Base-by-base conservation (phyloP, 2,888 invertebrate species). In the Pseudococcus jackbeardsleyi region DNA sequence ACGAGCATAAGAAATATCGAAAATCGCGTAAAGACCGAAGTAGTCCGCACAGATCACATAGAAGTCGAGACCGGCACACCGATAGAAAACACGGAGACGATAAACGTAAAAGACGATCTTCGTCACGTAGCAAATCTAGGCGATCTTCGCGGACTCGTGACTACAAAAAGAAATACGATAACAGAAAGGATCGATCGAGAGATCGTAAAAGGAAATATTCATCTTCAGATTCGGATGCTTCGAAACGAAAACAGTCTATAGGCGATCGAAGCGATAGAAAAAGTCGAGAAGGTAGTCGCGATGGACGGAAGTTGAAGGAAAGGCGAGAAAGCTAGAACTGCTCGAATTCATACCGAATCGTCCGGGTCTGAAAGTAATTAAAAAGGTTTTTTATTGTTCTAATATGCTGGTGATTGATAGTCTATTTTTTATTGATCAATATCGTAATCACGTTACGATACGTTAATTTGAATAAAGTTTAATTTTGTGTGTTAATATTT, bases 1-100 rank as follows among this genome's bases (percentile, higher is more conserved):
- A 50, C 54, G 88, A 79, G 33, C 88, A 88, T 54, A 88, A 79
- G 42, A 88, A 88, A 42, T 88, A 88, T 42, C 88, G 88, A 39
- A 50, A 77, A 17, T 79, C 79, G n/a, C 88, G 88, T 15, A 77
- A 54, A 77, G 88, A 88, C 8, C n/a, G 64, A 22, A n/a, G 11
- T 1, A 54, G 59, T 64, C 85, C 59, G 0, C 54, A 64, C 42
- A 77, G 42, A 26, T 50, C 54, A 22, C 48, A 50, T 33, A 82
- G 68, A 33, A 86, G 88, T 54, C 82, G 88, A 50, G 54, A 79
- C 33, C 11, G 82, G 12, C 50, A 50, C 12, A 12, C 22, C 22
- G 54, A 39, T 7, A 48, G 22, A 19, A 79, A 42, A n/a, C 33
- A 54, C 39, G 17, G 79, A 33, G 46, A 64, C 33, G 46, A 46